phyloP scores from a whole-genome alignment of 2,797 vertebrate species.

The Gallinago solitaria region DNA sequence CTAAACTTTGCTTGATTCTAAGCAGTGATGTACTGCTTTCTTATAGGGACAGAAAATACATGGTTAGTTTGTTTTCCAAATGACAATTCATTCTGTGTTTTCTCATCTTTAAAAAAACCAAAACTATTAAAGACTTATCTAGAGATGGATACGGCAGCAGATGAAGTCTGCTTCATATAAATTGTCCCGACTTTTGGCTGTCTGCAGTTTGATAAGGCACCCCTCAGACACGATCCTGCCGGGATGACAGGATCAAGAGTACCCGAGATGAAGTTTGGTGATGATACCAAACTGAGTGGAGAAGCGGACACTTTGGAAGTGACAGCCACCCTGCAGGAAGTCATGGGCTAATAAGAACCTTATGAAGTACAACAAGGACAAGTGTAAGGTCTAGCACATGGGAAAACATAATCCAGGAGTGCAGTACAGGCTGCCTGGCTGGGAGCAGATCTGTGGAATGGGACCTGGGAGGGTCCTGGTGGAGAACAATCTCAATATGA shows the following conservation, averaged over 20 bases:
- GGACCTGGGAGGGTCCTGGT: neutral
- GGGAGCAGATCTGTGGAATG: neutral
- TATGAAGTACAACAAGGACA: neutral
- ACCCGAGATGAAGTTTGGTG: neutral
- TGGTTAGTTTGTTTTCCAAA: neutral
- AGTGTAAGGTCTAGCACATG: neutral
- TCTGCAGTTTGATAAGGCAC: neutral
- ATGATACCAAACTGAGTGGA: neutral
- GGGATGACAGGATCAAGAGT: neutral
- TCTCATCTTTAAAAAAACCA: neutral
- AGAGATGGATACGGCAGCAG: neutral
- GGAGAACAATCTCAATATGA: neutral
- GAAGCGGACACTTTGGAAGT: neutral
- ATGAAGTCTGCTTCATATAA: neutral
- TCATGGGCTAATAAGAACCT: neutral
- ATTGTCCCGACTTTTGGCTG: neutral
- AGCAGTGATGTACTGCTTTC: neutral
- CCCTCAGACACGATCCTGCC: no score
- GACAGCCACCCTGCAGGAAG: neutral
- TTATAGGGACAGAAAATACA: neutral
- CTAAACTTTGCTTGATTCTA: neutral
- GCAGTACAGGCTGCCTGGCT: neutral
- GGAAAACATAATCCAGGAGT: neutral
- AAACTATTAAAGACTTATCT: neutral
- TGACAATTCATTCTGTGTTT: neutral